These are phyloP conservation scores for Nephotettix cincticeps DNA, from an alignment of 1,140 invertebrate species.

Conservation along the genomic window DNA sequence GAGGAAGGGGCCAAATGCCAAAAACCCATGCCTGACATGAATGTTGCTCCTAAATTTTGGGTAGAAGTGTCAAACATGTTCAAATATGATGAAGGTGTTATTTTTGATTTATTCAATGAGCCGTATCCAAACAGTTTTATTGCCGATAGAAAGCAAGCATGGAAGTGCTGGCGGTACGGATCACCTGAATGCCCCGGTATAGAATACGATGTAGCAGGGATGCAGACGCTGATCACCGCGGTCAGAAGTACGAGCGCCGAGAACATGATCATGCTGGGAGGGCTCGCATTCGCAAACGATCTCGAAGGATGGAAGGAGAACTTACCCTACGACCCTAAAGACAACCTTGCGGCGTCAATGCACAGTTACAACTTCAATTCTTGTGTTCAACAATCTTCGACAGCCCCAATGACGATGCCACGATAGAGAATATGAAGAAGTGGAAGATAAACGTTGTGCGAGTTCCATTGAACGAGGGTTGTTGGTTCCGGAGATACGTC, in stretches of 20 bases:
- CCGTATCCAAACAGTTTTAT: neutral
- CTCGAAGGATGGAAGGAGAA: neutral
- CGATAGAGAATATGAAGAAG: neutral
- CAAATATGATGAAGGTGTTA: neutral
- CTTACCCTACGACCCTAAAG: neutral
- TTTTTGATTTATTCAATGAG: slow-evolving; percentile 1
- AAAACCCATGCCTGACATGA: neutral
- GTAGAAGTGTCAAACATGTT: neutral
- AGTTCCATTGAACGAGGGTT: neutral
- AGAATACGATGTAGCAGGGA: neutral
- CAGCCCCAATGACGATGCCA: neutral
- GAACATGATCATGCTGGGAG: neutral
- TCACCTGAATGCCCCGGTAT: neutral
- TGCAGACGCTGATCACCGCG: neutral
- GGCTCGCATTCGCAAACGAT: neutral
- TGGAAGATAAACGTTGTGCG: neutral
- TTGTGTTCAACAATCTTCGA: neutral
- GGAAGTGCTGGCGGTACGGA: neutral
- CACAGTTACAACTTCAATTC: neutral
- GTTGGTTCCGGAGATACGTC: neutral
- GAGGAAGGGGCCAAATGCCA: neutral
- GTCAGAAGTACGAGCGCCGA: neutral
- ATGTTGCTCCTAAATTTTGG: neutral
- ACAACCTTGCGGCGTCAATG: neutral
- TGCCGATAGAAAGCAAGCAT: neutral